phyloP scores from a whole-genome alignment of 2,888 invertebrate genomes.

The Noctua janthina region DNA sequence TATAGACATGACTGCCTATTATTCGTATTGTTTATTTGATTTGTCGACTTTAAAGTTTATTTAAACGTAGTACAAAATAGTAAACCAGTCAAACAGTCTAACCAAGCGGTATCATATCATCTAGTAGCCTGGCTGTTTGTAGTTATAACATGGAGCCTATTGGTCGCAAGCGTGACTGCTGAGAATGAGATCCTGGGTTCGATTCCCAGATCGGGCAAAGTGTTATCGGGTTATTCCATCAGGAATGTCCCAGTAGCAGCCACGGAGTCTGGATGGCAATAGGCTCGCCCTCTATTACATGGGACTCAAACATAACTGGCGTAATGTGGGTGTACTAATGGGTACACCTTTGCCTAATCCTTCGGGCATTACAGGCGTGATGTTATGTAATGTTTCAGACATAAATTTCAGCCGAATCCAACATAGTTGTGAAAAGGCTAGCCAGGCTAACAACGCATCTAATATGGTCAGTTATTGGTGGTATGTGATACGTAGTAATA shows the following conservation, averaged over 20 bases:
- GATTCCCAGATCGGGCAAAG: not conserved
- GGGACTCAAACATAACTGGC: not conserved
- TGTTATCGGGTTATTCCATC: not conserved
- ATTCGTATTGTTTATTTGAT: not conserved
- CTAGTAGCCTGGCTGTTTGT: not conserved
- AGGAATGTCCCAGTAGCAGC: too few species aligned
- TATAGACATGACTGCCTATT: slow-evolving; percentile 44
- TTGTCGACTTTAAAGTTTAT: not conserved
- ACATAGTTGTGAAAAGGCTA: not conserved
- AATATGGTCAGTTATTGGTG: not conserved
- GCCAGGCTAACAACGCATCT: not conserved
- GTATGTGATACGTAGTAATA: not conserved
- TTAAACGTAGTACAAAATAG: not conserved
- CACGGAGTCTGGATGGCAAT: not conserved
- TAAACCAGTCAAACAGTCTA: not conserved
- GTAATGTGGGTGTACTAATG: not conserved
- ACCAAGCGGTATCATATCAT: not conserved
- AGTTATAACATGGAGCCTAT: not conserved
- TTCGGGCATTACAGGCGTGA: not conserved
- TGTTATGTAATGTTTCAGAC: not conserved
- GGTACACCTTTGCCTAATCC: not conserved
- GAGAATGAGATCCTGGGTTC: not conserved
- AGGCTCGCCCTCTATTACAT: not conserved
- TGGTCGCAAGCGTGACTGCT: not conserved
- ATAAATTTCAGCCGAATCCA: not conserved